phyloP scores from a whole-genome alignment of 2,797 vertebrate species.

The Peromyscus aztecus region DNA sequence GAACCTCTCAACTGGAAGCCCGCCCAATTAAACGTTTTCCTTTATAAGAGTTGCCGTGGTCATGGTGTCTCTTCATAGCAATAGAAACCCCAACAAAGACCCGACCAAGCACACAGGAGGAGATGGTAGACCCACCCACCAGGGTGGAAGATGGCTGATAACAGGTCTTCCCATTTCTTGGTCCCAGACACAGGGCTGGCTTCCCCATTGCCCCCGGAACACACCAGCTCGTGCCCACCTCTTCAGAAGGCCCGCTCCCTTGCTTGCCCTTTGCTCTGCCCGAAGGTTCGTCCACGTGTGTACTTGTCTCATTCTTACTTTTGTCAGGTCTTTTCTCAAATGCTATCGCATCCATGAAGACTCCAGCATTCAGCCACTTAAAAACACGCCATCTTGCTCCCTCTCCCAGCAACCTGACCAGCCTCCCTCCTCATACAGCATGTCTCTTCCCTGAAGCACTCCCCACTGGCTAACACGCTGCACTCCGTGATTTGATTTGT shows the following conservation, averaged over 20 bases:
- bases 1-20: not conserved
- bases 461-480: not conserved
- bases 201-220: not conserved
- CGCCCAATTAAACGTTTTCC: not conserved
- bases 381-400: not conserved
- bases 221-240: not conserved
- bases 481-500: not conserved
- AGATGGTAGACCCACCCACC: accelerated
- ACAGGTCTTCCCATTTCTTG: not conserved
- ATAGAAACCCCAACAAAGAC: not conserved
- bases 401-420: not conserved
- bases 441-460: not conserved
- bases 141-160: not conserved
- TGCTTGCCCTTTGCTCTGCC: not conserved
- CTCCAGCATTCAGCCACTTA: not conserved
- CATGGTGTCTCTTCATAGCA: not conserved
- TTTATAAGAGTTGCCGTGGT: not conserved
- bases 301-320: not conserved
- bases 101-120: not conserved
- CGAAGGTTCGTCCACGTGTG: not conserved
- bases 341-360: not conserved
- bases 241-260: not conserved
- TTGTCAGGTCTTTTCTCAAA: not conserved
- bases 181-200: not conserved
- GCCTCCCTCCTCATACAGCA: not conserved